Conservation (phyloP, 2,113 vertebrate species). For the Clupea harengus region DNA sequence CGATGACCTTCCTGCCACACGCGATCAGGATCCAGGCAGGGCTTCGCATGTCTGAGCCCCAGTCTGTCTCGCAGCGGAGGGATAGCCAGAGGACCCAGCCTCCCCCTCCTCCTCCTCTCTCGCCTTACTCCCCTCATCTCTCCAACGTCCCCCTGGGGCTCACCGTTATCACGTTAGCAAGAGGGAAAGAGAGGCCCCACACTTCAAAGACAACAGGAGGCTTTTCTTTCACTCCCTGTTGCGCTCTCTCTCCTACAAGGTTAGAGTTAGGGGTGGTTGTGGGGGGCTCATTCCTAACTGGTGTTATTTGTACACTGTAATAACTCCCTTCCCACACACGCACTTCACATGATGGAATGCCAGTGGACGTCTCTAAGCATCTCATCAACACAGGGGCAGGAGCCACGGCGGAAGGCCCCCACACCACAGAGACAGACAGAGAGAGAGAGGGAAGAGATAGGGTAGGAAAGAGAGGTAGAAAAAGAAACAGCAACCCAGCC, state of each 20-base stretch:
- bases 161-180: conserved; percentile 23
- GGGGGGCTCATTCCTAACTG: background rate
- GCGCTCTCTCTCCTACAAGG: conserved; percentile 24
- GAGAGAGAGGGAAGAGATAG: background rate
- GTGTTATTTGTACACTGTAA: conserved; percentile 9
- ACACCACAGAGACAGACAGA: background rate
- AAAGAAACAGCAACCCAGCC: background rate
- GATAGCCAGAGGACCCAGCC: conserved; percentile 5
- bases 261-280: conserved; percentile 8
- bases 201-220: conserved; percentile 14
- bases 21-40: conserved; percentile 61
- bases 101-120: background rate
- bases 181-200: conserved; percentile 24
- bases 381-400: background rate
- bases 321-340: background rate
- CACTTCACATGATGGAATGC: conserved; percentile 11
- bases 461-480: background rate
- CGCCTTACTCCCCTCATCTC: conserved; percentile 1
- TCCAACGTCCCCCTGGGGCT: conserved; percentile 16
- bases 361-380: background rate
- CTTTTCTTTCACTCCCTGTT: conserved; percentile 9
- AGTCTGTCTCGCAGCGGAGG: conserved; percentile 28
- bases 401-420: background rate
- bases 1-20: conserved; percentile 70
- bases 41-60: conserved; percentile 60